A percentile compares a stretch with the other conserved stretches of the same genome.
Conservation (phyloP, 1,140 invertebrate species). For the Ctenoplectra terminalis region DNA sequence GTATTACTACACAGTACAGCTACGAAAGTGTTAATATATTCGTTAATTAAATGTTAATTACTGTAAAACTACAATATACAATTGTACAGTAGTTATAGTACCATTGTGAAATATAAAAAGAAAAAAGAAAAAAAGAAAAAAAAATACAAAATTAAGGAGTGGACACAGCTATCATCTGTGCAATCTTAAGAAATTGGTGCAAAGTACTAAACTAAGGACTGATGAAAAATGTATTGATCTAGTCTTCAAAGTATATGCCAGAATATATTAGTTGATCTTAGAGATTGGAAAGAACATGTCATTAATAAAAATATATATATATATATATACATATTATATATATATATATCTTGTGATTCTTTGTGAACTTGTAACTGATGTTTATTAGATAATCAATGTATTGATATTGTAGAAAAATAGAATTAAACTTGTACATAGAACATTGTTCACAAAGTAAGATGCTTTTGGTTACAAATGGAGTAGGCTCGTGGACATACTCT, state of each 20-base stretch:
- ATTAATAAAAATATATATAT: conserved; percentile 17
- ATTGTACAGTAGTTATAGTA: conserved; percentile 37
- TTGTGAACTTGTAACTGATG: conserved; percentile 10
- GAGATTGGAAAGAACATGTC: neutral
- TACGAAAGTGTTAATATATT: conserved; percentile 25
- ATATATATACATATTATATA: too few relatives aligned
- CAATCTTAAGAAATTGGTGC: conserved; percentile 30
- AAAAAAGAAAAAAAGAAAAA: too few relatives aligned
- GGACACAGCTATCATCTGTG: neutral
- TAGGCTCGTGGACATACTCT: neutral
- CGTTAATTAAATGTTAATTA: conserved; percentile 24
- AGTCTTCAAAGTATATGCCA: conserved; percentile 51
- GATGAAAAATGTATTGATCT: conserved; percentile 38
- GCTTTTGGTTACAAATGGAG: neutral
- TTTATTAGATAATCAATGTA: conserved; percentile 17
- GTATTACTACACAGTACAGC: neutral
- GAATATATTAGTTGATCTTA: conserved; percentile 25
- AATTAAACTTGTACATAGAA: conserved; percentile 21
- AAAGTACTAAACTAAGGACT: conserved; percentile 32
- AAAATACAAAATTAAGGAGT: conserved; percentile 6
- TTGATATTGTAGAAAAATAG: neutral
- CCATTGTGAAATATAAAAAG: conserved; percentile 26
- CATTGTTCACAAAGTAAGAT: neutral
- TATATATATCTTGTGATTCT: too few relatives aligned
- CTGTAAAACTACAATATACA: neutral